Percentiles rank a stretch among this genome's conserved stretches.
Conservation (phyloP, 2,113 vertebrate genomes). For the Haliaeetus leucogaster region DNA sequence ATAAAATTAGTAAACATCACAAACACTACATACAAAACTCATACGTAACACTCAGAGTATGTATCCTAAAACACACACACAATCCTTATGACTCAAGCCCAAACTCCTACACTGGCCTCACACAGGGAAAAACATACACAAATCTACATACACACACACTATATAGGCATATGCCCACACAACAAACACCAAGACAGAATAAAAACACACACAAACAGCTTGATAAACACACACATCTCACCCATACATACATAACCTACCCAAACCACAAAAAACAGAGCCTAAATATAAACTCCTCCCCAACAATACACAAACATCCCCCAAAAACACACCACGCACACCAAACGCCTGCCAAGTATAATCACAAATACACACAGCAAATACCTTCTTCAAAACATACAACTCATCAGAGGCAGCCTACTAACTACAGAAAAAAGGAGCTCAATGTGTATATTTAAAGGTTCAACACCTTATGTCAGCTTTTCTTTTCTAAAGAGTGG, state of each 20-base stretch:
- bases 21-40: background rate
- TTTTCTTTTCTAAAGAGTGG: background rate
- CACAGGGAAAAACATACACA: background rate
- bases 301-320: slow-evolving; percentile 58
- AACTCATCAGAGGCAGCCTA: background rate
- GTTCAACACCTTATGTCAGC: background rate
- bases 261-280: slow-evolving; percentile 60
- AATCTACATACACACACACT: background rate
- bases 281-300: slow-evolving; percentile 68
- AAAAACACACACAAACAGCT: background rate
- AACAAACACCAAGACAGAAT: slow-evolving; percentile 19
- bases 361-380: slow-evolving; percentile 38
- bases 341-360: background rate
- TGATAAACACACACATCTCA: slow-evolving; percentile 33
- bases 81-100: slow-evolving; percentile 41
- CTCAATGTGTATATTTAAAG: background rate
- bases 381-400: slow-evolving; percentile 23
- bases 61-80: background rate
- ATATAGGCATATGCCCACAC: background rate
- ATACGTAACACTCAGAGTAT: background rate
- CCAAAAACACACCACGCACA: slow-evolving; percentile 14
- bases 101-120: slow-evolving; percentile 33
- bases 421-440: background rate
- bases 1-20: background rate
- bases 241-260: slow-evolving; percentile 28